phyloP scores from a whole-genome alignment of 2,113 vertebrate genomes.

The Delphinapterus leucas region DNA sequence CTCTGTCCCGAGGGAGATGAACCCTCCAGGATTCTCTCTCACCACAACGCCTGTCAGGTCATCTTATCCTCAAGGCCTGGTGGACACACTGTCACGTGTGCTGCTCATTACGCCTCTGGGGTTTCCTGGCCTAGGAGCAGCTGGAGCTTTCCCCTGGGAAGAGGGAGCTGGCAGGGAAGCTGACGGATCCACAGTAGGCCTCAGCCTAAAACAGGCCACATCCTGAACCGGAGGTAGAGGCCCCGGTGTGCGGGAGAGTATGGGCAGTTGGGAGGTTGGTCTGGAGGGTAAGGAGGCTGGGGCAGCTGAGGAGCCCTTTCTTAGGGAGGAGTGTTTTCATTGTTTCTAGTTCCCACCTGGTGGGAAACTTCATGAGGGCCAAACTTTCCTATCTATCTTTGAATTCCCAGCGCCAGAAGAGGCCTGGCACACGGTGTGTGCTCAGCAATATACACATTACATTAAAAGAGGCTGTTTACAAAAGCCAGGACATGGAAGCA shows the following conservation, averaged over 20 bases:
- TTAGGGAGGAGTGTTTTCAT: background rate
- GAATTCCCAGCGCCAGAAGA: background rate
- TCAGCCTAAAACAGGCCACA: rapidly evolving
- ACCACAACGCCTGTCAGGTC: background rate
- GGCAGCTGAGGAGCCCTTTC: background rate
- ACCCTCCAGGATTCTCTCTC: background rate
- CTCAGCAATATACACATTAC: background rate
- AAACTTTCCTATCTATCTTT: no score
- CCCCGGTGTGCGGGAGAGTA: rapidly evolving
- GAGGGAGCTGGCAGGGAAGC: background rate
- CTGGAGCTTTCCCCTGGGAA: background rate
- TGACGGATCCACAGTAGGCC: background rate
- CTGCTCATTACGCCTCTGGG: background rate
- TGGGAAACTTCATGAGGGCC: background rate
- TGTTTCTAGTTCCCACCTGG: background rate
- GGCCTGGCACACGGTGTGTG: background rate
- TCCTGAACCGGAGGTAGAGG: background rate
- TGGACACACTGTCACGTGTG: rapidly evolving
- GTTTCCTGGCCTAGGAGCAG: background rate
- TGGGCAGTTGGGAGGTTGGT: no score
- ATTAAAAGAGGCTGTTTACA: background rate
- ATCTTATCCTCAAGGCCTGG: background rate
- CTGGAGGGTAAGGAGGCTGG: rapidly evolving
- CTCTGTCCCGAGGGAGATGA: background rate
- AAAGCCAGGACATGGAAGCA: no score